A percentile compares a stretch with the other conserved stretches of the same genome.
Conservation (phyloP, 2,113 vertebrate genomes). For the Falcunculus frontatus region DNA sequence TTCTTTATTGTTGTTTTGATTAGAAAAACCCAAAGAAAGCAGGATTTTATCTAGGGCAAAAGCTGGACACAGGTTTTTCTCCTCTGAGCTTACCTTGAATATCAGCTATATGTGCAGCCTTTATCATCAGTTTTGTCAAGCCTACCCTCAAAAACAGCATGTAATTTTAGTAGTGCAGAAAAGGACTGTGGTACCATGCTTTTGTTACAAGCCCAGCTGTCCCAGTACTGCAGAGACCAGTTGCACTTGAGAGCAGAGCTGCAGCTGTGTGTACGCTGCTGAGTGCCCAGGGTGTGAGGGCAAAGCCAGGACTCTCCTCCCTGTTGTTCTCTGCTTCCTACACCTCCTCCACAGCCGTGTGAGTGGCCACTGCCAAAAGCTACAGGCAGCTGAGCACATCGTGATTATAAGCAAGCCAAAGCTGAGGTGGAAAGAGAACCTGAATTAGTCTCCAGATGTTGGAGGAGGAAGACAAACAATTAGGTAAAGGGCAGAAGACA, state of each 20-base stretch:
- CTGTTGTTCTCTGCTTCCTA: not conserved
- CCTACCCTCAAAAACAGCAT: not conserved
- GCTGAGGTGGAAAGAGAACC: not conserved
- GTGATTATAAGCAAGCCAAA: not conserved
- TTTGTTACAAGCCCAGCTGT: not conserved
- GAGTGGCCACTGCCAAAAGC: not conserved
- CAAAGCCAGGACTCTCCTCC: not conserved
- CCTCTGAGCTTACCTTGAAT: not conserved
- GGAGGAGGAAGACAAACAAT: not conserved
- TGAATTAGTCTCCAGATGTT: not conserved
- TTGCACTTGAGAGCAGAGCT: not conserved
- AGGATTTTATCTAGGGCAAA: not conserved
- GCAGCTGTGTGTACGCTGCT: accelerated
- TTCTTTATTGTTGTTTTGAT: not conserved
- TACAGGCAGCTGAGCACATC: not conserved
- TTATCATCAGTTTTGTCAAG: not conserved
- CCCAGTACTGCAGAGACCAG: not conserved
- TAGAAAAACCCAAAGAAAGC: not conserved
- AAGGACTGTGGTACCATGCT: not conserved
- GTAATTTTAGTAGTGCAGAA: not conserved
- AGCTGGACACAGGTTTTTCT: not conserved
- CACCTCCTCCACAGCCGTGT: not conserved
- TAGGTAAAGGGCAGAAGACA: not conserved
- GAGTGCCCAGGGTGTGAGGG: not conserved
- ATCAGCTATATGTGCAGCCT: accelerated